phyloP scores from a whole-genome alignment of 2,797 vertebrate genomes.

The Nyctibius grandis region DNA sequence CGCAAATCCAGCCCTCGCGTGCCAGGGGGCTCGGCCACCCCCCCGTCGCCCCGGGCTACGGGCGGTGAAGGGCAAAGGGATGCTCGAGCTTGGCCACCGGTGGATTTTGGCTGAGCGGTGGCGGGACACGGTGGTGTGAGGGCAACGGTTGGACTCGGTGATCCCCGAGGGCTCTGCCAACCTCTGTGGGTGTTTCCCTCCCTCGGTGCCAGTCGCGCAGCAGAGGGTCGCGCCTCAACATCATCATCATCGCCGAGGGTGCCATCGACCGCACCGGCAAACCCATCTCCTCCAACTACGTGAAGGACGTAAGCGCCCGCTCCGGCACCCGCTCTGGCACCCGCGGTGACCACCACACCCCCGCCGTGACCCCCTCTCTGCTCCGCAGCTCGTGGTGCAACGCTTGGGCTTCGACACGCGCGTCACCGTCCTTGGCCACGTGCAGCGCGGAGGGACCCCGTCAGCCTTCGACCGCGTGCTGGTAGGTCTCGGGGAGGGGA shows the following conservation, averaged over 20 bases:
- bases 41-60: too few relatives aligned
- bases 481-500: conserved; percentile 39
- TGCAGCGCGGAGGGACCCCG: conserved; percentile 93
- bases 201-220: conserved; percentile 80
- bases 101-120: neutral
- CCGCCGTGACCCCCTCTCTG: fast-evolving
- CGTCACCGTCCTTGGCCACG: conserved; percentile 93
- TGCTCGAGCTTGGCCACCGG: fast-evolving
- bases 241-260: conserved; percentile 93
- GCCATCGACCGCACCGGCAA: conserved; percentile 85
- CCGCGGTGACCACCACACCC: fast-evolving
- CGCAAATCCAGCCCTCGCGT: neutral
- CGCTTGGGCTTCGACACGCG: conserved; percentile 91
- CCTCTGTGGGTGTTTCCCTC: neutral
- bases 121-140: too few relatives aligned
- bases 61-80: too few relatives aligned
- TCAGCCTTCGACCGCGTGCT: conserved; percentile 85
- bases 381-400: conserved; percentile 83
- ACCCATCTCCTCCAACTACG: conserved; percentile 84
- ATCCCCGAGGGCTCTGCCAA: too few relatives aligned
- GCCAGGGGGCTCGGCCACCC: neutral
- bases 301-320: conserved; percentile 85
- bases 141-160: too few relatives aligned
- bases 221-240: conserved; percentile 90
- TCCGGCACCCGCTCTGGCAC: fast-evolving